These are phyloP conservation scores for Venturia canescens DNA, from an alignment of 1,140 invertebrate genomes.

Conservation along the genomic window DNA sequence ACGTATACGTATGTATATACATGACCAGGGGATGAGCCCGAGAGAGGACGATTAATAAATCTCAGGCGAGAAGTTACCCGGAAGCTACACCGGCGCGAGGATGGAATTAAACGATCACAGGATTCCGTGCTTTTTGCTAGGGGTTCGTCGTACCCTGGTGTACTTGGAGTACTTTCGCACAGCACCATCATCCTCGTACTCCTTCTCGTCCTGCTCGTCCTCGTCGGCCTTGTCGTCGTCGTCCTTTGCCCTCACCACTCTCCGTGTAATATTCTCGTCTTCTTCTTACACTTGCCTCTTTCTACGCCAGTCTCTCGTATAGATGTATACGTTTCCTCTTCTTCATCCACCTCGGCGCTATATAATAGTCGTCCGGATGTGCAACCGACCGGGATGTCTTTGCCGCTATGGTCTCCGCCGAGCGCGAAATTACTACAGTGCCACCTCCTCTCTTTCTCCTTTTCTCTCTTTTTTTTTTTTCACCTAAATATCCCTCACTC, in stretches of 20 bases:
- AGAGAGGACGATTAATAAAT: slow-evolving; percentile 51
- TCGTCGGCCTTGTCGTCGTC: not conserved
- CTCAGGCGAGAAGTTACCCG: slow-evolving; percentile 49
- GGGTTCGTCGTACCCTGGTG: not conserved
- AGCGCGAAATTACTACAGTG: slow-evolving; percentile 47
- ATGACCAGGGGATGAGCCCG: slow-evolving; percentile 19
- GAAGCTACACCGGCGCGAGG: slow-evolving; percentile 46
- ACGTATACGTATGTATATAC: slow-evolving; percentile 7
- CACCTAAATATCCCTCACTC: not conserved
- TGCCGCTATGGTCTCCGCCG: slow-evolving; percentile 42
- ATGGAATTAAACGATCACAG: slow-evolving; percentile 55
- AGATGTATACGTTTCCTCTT: slow-evolving; percentile 32
- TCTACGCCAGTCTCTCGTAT: not conserved
- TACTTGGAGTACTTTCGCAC: slow-evolving; percentile 23
- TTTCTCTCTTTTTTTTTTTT: slow-evolving; percentile 10
- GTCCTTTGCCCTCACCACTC: slow-evolving; percentile 5
- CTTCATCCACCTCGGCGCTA: slow-evolving; percentile 12
- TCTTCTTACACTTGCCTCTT: not conserved
- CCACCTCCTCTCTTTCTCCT: slow-evolving; percentile 18
- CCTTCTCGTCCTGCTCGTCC: not conserved
- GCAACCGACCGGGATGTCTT: slow-evolving; percentile 43
- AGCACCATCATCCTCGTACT: slow-evolving; percentile 16
- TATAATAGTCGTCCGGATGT: slow-evolving; percentile 22
- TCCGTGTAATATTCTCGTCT: slow-evolving; percentile 1
- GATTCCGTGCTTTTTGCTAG: slow-evolving; percentile 53